Conservation (phyloP, 2,113 vertebrate genomes). For the Psophia crepitans region DNA sequence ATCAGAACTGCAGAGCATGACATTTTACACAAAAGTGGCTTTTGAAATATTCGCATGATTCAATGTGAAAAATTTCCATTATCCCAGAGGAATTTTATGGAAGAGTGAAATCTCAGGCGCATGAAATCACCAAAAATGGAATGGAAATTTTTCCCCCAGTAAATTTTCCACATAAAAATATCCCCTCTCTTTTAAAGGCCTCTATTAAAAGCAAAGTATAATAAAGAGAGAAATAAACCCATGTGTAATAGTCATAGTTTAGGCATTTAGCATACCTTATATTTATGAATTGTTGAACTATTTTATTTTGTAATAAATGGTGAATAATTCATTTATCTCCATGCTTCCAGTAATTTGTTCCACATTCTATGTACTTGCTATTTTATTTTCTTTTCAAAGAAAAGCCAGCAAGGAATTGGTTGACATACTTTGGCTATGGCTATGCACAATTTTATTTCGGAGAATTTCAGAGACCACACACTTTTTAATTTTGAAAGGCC, state of each 20-base stretch:
- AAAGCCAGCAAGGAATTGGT: neutral
- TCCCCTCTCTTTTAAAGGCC: neutral
- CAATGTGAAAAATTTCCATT: conserved; percentile 1
- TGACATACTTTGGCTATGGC: neutral
- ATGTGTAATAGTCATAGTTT: neutral
- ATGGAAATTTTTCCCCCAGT: neutral
- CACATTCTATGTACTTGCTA: neutral
- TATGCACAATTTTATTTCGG: neutral
- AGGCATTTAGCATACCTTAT: neutral
- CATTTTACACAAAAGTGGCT: neutral
- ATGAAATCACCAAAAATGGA: neutral
- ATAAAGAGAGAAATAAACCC: neutral
- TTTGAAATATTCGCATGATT: neutral
- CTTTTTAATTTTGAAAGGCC: neutral
- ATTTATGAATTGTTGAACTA: neutral
- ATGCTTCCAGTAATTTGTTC: neutral
- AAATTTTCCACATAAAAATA: neutral
- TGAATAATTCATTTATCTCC: neutral
- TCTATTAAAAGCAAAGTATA: neutral
- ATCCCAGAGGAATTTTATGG: neutral
- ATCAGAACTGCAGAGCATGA: neutral
- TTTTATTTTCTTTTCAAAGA: neutral
- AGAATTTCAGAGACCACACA: neutral
- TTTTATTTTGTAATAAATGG: neutral
- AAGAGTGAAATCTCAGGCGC: neutral